Percentiles rank a stretch among this genome's conserved stretches.
Conservation (phyloP, 2,888 invertebrate genomes). For the Harpalus rufipes region DNA sequence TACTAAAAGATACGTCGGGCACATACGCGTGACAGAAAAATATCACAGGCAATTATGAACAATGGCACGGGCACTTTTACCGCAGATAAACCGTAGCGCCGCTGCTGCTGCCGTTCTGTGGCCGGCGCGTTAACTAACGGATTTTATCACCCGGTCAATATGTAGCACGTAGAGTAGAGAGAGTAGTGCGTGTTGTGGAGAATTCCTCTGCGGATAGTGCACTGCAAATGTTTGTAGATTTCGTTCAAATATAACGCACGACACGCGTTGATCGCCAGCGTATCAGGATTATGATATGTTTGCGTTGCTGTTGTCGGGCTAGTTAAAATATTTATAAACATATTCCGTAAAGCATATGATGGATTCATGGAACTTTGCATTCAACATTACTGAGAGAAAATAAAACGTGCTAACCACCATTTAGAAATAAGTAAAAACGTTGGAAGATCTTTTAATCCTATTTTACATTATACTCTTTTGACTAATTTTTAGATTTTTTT, state of each 20-base stretch:
- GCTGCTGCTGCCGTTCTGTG: neutral
- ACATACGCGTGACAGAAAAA: slow-evolving; percentile 61
- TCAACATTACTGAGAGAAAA: neutral
- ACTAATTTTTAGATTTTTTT: too few relatives aligned
- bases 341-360: neutral
- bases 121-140: slow-evolving; percentile 38
- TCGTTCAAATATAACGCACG: slow-evolving; percentile 58
- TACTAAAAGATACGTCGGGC: slow-evolving; percentile 35
- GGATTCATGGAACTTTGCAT: neutral
- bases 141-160: slow-evolving; percentile 38
- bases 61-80: slow-evolving; percentile 41
- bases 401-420: too few relatives aligned
- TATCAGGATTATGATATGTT: slow-evolving; percentile 54
- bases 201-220: slow-evolving; percentile 33
- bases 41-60: slow-evolving; percentile 65
- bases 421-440: too few relatives aligned
- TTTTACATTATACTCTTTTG: too few relatives aligned
- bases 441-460: too few relatives aligned
- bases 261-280: slow-evolving; percentile 33
- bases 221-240: slow-evolving; percentile 58
- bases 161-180: slow-evolving; percentile 11
- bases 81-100: slow-evolving; percentile 33
- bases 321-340: slow-evolving; percentile 33
- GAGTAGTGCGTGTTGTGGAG: slow-evolving; percentile 2
- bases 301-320: slow-evolving; percentile 48